Conservation (phyloP, 2,797 vertebrate species). For the Phoxinus dragarum region DNA sequence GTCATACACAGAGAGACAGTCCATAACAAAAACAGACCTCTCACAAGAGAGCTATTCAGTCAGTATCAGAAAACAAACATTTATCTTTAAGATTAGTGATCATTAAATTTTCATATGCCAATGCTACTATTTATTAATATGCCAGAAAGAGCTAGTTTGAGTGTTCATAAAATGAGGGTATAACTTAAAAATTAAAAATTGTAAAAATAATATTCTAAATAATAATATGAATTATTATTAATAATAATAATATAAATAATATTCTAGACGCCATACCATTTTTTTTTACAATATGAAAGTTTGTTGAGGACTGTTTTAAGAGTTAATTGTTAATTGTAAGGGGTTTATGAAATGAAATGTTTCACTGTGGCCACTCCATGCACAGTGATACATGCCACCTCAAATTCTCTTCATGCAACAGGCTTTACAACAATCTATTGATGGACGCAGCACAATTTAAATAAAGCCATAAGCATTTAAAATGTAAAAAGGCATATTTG, state of each 20-base stretch:
- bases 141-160: neutral
- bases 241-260: no score
- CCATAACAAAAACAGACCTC: conserved; percentile 50
- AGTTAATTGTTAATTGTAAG: neutral
- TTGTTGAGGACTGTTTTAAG: neutral
- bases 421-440: neutral
- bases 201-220: neutral
- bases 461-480: neutral
- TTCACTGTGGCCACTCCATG: conserved; percentile 53
- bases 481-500: neutral
- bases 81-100: neutral
- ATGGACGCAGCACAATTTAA: neutral
- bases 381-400: conserved; percentile 56
- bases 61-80: neutral
- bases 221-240: no score
- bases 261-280: no score
- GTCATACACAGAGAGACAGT: conserved; percentile 44
- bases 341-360: conserved; percentile 56
- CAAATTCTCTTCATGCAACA: conserved; percentile 54
- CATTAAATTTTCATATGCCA: neutral
- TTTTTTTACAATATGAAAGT: neutral
- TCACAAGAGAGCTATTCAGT: neutral
- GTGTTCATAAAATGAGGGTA: neutral
- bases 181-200: neutral
- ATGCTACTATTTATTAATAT: neutral